A percentile compares a stretch with the other conserved stretches of the same genome.
Conservation (phyloP, 2,797 vertebrate genomes). For the Helostoma temminkii region DNA sequence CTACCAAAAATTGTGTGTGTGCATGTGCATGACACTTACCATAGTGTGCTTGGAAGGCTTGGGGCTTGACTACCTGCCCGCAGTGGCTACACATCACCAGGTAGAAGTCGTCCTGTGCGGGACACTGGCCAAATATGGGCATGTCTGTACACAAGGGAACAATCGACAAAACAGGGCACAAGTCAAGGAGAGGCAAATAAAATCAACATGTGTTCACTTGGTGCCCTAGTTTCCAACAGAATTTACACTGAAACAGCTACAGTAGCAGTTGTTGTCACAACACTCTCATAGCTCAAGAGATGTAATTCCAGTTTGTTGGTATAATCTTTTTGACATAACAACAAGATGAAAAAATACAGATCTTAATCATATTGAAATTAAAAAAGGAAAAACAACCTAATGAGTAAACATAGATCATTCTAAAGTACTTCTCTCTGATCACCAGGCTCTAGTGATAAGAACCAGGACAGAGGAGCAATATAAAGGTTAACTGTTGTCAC, state of each 20-base stretch:
- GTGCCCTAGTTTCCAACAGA: conserved; percentile 17
- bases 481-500: conserved; percentile 63
- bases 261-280: conserved; percentile 23
- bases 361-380: not conserved
- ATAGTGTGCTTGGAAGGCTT: conserved; percentile 99
- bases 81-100: conserved; percentile 99
- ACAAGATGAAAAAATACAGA: conserved; percentile 7
- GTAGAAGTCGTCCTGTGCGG: conserved; percentile 99
- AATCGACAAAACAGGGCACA: conserved; percentile 38
- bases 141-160: conserved; percentile 88
- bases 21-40: conserved; percentile 87
- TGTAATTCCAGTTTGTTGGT: not conserved
- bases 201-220: conserved; percentile 20
- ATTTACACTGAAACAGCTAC: conserved; percentile 12
- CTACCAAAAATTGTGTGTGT: no score
- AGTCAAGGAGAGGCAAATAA: conserved; percentile 48
- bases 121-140: conserved; percentile 99
- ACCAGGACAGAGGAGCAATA: conserved; percentile 46
- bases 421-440: conserved; percentile 21
- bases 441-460: conserved; percentile 58
- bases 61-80: conserved; percentile 98
- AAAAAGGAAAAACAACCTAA: not conserved
- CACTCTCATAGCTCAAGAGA: conserved; percentile 4
- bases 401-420: conserved; percentile 7
- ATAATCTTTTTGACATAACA: conserved; percentile 1